A percentile compares a stretch with the other conserved stretches of the same genome.
phyloP scores from a whole-genome alignment of 2,888 invertebrate species.

The Mythimna impura region DNA sequence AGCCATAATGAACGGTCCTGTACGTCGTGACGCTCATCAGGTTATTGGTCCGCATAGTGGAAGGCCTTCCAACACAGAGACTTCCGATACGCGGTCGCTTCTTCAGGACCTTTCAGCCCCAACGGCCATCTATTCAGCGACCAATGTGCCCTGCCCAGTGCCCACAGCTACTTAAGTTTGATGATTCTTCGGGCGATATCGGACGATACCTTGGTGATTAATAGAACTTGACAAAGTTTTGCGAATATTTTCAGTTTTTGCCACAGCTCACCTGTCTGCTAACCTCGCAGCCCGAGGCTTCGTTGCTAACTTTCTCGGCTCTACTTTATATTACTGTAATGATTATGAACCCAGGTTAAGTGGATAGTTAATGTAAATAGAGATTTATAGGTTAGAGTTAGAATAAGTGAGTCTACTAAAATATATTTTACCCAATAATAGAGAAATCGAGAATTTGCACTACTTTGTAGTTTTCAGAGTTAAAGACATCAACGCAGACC shows the following conservation, averaged over 20 bases:
- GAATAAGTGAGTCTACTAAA: no score
- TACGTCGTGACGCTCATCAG: no score
- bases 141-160: no score
- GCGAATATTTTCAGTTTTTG: not conserved
- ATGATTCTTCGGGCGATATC: no score
- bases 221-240: not conserved
- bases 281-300: conserved; percentile 30
- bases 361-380: conserved; percentile 5
- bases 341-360: conserved; percentile 35
- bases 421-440: not conserved
- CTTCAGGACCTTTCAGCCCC: no score
- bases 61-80: no score
- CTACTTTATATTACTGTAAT: conserved; percentile 34
- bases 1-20: no score
- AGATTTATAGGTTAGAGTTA: not conserved
- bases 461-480: not conserved
- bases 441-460: not conserved
- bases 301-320: conserved; percentile 39
- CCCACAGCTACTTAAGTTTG: no score
- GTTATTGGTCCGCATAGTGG: no score
- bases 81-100: no score
- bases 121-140: no score
- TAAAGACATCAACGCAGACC: conserved; percentile 59
- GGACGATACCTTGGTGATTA: not conserved
- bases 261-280: not conserved